Evolutionary conservation across 2,797 vertebrate species (phyloP).

Genomic region (Chaunax sp.): DNA sequence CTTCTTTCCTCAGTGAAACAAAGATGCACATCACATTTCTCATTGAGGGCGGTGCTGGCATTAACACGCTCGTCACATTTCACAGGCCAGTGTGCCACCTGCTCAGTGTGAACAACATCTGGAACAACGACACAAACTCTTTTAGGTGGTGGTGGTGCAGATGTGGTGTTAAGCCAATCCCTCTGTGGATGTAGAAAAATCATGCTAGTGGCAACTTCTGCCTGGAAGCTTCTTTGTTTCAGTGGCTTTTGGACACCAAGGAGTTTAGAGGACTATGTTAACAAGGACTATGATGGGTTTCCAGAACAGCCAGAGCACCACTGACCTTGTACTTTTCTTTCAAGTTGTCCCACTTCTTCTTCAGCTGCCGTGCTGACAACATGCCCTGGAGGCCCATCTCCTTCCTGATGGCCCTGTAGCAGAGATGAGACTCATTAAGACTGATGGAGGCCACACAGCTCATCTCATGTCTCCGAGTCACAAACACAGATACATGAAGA

Average conservation of each 20-base stretch:
- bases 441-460: too few relatives aligned
- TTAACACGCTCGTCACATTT: neutral
- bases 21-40: too few relatives aligned
- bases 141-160: neutral
- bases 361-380: conserved; percentile 43
- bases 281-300: neutral
- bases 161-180: neutral
- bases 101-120: neutral
- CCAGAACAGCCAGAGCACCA: neutral
- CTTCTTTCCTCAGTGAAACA: too few relatives aligned
- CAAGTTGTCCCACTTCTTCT: conserved; percentile 63
- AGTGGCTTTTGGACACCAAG: neutral
- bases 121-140: neutral
- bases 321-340: conserved; percentile 18
- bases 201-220: neutral
- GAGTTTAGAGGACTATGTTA: neutral
- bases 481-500: too few relatives aligned
- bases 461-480: too few relatives aligned
- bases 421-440: neutral
- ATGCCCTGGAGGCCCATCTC: neutral
- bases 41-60: too few relatives aligned
- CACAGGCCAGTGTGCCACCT: neutral
- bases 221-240: neutral
- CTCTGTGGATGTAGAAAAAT: neutral
- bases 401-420: neutral